A percentile compares a stretch with the other conserved stretches of the same genome.
Conservation (phyloP, 2,888 invertebrate species). For the Synanthedon andrenaeformis region DNA sequence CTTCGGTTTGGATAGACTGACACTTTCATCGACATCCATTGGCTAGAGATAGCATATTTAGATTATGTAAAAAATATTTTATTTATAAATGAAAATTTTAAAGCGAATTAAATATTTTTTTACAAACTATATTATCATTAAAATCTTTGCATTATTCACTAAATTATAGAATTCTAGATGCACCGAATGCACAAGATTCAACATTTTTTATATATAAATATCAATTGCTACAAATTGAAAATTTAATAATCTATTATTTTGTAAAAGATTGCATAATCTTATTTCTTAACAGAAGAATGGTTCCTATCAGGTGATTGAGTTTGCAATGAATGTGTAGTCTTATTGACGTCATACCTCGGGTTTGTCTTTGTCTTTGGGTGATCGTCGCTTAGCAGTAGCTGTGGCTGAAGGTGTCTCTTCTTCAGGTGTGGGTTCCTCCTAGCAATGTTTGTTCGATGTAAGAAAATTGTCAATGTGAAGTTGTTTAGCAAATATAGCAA, state of each 20-base stretch:
- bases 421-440: conserved; percentile 41
- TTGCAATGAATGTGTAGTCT: no score
- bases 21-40: conserved; percentile 63
- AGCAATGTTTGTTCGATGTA: conserved; percentile 9
- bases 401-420: conserved; percentile 47
- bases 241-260: no score
- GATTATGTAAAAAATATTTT: neutral
- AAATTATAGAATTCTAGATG: neutral
- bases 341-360: conserved; percentile 35
- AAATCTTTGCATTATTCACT: neutral
- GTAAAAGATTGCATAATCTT: no score
- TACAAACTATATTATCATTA: neutral
- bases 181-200: no score
- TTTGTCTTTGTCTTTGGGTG: conserved; percentile 57
- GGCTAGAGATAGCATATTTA: conserved; percentile 30
- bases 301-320: no score
- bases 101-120: neutral
- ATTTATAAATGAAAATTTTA: no score
- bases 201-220: no score
- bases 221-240: no score
- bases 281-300: no score
- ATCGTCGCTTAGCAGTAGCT: conserved; percentile 48
- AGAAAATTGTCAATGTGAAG: neutral
- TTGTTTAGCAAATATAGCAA: neutral
- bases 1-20: conserved; percentile 52